These are phyloP conservation scores for Nemapogon koenigi DNA, from an alignment of 2,888 invertebrate species.

Conservation along the genomic window DNA sequence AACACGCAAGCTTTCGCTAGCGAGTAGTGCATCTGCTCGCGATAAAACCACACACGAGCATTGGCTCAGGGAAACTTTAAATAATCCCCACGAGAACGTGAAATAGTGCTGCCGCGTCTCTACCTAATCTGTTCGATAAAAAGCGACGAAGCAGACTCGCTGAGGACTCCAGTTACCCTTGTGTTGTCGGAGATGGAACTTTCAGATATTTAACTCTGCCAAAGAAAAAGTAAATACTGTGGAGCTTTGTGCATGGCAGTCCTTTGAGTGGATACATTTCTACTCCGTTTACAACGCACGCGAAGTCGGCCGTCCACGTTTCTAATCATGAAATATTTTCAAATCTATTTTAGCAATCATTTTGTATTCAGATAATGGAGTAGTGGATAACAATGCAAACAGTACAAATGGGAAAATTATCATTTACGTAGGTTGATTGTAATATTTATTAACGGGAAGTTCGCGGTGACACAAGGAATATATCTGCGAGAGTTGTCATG, in stretches of 20 bases:
- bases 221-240: constrained; percentile 26
- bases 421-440: too few relatives aligned
- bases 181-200: constrained; percentile 39
- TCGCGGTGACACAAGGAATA: constrained; percentile 10
- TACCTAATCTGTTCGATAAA: constrained; percentile 38
- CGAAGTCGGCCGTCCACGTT: not conserved
- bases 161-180: constrained; percentile 21
- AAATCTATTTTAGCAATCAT: too few relatives aligned
- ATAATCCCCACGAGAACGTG: constrained; percentile 36
- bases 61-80: constrained; percentile 31
- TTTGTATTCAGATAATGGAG: too few relatives aligned
- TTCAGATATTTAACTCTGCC: constrained; percentile 39
- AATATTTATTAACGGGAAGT: constrained; percentile 19
- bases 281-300: not conserved
- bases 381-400: too few relatives aligned
- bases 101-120: constrained; percentile 33
- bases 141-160: constrained; percentile 25
- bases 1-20: constrained; percentile 10
- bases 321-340: not conserved
- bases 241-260: not conserved
- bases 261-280: not conserved
- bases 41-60: constrained; percentile 24
- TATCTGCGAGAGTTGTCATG: constrained; percentile 29
- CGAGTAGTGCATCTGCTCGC: constrained; percentile 21
- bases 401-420: too few relatives aligned